phyloP scores from a whole-genome alignment of 2,888 invertebrate species.

The Xanthia icteritia region DNA sequence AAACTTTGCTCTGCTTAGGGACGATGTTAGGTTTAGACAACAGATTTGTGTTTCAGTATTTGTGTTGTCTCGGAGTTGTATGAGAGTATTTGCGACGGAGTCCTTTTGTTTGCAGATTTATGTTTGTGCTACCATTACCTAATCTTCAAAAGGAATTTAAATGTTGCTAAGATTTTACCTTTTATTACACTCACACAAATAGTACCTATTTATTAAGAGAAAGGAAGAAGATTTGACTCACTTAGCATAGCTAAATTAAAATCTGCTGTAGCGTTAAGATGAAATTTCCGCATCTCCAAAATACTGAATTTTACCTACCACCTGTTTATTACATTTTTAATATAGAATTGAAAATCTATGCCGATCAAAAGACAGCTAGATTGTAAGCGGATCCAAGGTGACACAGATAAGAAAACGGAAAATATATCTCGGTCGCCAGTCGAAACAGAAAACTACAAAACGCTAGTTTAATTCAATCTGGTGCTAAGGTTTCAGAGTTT shows the following conservation, averaged over 20 bases:
- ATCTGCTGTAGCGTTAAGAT: not conserved
- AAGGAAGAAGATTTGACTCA: not conserved
- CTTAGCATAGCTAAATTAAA: too few species aligned
- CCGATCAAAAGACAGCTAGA: not conserved
- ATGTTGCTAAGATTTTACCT: not conserved
- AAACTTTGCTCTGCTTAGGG: constrained; percentile 45
- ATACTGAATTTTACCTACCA: not conserved
- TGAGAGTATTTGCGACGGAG: constrained; percentile 31
- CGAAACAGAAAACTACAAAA: constrained; percentile 15
- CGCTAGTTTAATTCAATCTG: constrained; percentile 28
- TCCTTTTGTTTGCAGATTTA: constrained; percentile 14
- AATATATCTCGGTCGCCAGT: not conserved
- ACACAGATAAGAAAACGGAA: not conserved
- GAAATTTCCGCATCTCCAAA: not conserved
- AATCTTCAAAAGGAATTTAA: not conserved
- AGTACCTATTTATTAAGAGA: not conserved
- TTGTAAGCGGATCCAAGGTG: not conserved
- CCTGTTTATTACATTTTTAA: not conserved
- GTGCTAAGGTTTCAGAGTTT: constrained; percentile 21
- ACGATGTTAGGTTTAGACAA: constrained; percentile 49
- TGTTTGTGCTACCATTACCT: not conserved
- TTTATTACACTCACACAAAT: not conserved
- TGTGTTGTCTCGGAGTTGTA: constrained; percentile 42
- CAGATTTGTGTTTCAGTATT: constrained; percentile 56
- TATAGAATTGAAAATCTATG: not conserved